A percentile compares a stretch with the other conserved stretches of the same genome.
phyloP scores from a whole-genome alignment of 2,888 invertebrate genomes.

The Gymnosoma rotundatum region DNA sequence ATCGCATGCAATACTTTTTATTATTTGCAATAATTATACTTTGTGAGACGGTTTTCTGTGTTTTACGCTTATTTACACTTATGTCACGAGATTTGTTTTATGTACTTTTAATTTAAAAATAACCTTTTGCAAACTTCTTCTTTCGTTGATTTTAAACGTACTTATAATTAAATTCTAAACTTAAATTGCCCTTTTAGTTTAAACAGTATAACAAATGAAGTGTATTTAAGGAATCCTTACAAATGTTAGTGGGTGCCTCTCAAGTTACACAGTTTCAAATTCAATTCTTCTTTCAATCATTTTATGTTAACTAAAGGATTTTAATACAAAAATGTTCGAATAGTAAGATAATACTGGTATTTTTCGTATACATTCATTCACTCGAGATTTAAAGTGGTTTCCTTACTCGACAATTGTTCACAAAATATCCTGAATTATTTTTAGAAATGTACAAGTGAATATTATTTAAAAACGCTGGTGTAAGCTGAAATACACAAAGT shows the following conservation, averaged over 20 bases:
- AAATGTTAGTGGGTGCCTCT: conserved; percentile 51
- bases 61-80: no score
- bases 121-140: no score
- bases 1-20: no score
- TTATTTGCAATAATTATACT: no score
- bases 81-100: no score
- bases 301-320: no score
- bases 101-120: no score
- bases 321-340: conserved; percentile 3
- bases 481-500: conserved; percentile 10
- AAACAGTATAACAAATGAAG: background rate
- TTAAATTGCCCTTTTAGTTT: conserved; percentile 7
- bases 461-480: background rate
- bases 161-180: background rate
- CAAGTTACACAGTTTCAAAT: conserved; percentile 58
- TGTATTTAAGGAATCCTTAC: conserved; percentile 51
- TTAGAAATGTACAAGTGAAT: background rate
- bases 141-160: background rate
- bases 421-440: conserved; percentile 4
- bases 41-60: no score
- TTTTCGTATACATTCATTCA: background rate
- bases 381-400: conserved; percentile 43
- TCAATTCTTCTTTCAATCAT: conserved; percentile 32
- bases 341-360: conserved; percentile 14
- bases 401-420: conserved; percentile 37